Evolutionary conservation across 2,113 vertebrate genomes (phyloP).

Genomic region (Heterocephalus glaber): DNA sequence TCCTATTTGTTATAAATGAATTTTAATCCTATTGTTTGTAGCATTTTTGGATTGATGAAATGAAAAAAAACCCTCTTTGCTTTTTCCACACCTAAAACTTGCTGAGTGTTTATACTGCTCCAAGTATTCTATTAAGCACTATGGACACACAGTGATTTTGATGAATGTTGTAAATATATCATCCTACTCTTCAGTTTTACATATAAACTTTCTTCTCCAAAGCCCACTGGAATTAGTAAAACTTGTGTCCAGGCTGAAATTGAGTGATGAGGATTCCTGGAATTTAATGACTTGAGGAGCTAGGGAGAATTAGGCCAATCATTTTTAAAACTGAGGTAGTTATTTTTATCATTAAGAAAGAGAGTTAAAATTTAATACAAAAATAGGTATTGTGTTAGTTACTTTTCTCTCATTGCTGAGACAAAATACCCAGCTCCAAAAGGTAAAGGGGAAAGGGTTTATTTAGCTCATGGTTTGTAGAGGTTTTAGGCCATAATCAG

Average conservation of each 20-base stretch:
- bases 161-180: background rate
- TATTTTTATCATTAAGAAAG: slow-evolving; percentile 39
- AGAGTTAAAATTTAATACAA: background rate
- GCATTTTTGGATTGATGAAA: background rate
- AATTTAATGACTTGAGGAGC: background rate
- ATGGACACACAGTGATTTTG: background rate
- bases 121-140: background rate
- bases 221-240: background rate
- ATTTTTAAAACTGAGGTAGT: background rate
- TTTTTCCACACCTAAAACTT: background rate
- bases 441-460: too few relatives aligned
- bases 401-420: too few relatives aligned
- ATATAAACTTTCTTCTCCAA: background rate
- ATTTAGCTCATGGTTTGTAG: too few relatives aligned
- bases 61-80: background rate
- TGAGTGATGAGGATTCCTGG: background rate
- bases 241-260: background rate
- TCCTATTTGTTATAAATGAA: background rate
- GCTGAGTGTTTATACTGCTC: background rate
- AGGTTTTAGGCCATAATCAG: too few relatives aligned
- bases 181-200: background rate
- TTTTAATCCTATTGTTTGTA: background rate
- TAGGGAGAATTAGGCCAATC: background rate
- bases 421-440: too few relatives aligned
- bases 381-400: background rate